Evolutionary conservation across 2,888 invertebrate genomes (phyloP), one percentile per base, ranked within the genome.

Genomic region (Hypercompe scribonia): DNA sequence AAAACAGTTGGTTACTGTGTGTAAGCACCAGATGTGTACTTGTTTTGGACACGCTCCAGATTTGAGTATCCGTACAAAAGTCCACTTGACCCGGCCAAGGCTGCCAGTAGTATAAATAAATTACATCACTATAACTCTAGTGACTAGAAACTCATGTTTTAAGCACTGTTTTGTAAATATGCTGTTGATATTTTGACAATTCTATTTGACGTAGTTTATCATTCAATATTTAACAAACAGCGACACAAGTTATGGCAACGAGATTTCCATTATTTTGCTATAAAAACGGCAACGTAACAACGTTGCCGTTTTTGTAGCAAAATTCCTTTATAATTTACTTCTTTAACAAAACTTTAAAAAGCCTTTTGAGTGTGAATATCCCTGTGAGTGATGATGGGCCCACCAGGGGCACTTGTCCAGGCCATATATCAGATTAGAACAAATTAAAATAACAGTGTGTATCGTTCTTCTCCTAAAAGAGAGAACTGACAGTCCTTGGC

Each of bases 21-120:
- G 73, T 61, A 68, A 42, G 31, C 31, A 65, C 64, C 75, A 82
- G 80, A 81, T 80, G 77, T 72, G 76, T 61, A 61, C 36, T 64
- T n/a, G 46, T 42, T 75, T 72, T 79, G 72, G 73, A 71, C 61
- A 64, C 61, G 68, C 65, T 74, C 75, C 73, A 76, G 70, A 69
- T 67, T 42, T 36, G 36, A n/a, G 24, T 36, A 65, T 15, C 61
- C 61, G 8, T 63, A 34, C 68, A 28, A 31, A 42, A 67, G 33
- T 67, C n/a, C n/a, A 68, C 68, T 70, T 70, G 73, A 73, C 70
- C 73, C 21, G 73, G 31, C 61, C 73, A 66, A 73, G 70, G 73
- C 66, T 73, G 46, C 65, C 31, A 34, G 69, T 66, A 18, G 15
- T 36, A 61, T 28, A 46, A 65, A 42, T 28, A 15, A 18, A 21